Conservation (phyloP, 1,140 invertebrate genomes). For the Thalassaphorura encarpata region DNA sequence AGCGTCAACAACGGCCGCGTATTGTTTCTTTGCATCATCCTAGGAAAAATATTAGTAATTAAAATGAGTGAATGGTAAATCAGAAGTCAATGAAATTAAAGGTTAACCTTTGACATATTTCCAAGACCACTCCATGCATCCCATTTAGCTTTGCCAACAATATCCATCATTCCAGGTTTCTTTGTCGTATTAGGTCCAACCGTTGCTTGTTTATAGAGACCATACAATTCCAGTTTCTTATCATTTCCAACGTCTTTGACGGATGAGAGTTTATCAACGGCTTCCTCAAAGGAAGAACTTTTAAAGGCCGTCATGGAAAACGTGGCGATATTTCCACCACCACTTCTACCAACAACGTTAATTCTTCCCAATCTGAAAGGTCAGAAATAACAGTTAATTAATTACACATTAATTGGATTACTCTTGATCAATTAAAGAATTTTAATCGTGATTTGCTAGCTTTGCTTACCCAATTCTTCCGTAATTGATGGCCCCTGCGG, state of each 20-base stretch:
- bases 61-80: not conserved
- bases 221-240: constrained; percentile 49
- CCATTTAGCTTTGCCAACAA: constrained; percentile 53
- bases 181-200: constrained; percentile 43
- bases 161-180: constrained; percentile 51
- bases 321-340: too few species aligned
- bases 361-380: too few species aligned
- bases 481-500: too few species aligned
- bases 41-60: constrained; percentile 7
- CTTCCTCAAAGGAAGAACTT: constrained; percentile 23
- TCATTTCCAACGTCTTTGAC: constrained; percentile 39
- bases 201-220: constrained; percentile 50
- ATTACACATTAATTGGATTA: too few species aligned
- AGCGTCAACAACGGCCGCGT: constrained; percentile 14
- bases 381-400: too few species aligned
- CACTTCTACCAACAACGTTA: too few species aligned
- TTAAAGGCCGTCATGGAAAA: too few species aligned
- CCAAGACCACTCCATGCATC: constrained; percentile 49
- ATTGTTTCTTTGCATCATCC: constrained; percentile 27
- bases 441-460: too few species aligned
- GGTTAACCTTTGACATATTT: constrained; percentile 37
- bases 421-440: too few species aligned
- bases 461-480: too few species aligned
- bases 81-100: not conserved
- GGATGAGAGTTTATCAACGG: constrained; percentile 22